phyloP scores from a whole-genome alignment of 2,888 invertebrate genomes.

The Harpalus rufipes region DNA sequence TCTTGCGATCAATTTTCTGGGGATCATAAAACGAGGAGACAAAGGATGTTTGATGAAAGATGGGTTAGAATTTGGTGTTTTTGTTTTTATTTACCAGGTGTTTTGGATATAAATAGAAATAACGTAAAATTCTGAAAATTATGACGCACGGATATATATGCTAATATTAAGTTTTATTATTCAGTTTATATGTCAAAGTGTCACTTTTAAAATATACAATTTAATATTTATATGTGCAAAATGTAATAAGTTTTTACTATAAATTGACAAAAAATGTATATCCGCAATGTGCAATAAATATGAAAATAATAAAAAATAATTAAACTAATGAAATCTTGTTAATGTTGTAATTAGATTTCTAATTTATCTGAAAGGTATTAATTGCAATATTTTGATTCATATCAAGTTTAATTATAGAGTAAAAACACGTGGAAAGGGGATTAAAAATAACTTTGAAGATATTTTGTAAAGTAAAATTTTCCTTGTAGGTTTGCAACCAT shows the following conservation, averaged over 20 bases:
- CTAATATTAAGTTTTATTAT: conserved; percentile 19
- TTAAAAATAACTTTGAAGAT: conserved; percentile 21
- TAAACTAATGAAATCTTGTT: not conserved
- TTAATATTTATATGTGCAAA: too few relatives aligned
- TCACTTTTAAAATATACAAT: not conserved
- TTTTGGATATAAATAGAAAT: not conserved
- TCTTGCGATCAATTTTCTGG: not conserved
- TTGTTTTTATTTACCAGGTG: conserved; percentile 2
- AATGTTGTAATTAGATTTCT: not conserved
- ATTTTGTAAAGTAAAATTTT: not conserved
- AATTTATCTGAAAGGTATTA: conserved; percentile 9
- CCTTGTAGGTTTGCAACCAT: conserved; percentile 5
- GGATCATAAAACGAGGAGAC: not conserved
- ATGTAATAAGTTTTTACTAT: too few relatives aligned
- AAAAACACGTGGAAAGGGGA: conserved; percentile 22
- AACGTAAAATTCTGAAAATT: conserved; percentile 9
- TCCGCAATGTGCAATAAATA: too few relatives aligned
- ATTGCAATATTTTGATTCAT: conserved; percentile 28
- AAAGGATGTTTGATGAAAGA: not conserved
- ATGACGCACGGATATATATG: conserved; percentile 14
- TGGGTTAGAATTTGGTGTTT: not conserved
- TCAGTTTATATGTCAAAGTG: conserved; percentile 17
- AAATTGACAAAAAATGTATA: too few relatives aligned
- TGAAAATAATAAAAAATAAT: not conserved
- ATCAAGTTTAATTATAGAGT: conserved; percentile 35